phyloP scores from a whole-genome alignment of 2,888 invertebrate species.

The Toxonevra muliebris region DNA sequence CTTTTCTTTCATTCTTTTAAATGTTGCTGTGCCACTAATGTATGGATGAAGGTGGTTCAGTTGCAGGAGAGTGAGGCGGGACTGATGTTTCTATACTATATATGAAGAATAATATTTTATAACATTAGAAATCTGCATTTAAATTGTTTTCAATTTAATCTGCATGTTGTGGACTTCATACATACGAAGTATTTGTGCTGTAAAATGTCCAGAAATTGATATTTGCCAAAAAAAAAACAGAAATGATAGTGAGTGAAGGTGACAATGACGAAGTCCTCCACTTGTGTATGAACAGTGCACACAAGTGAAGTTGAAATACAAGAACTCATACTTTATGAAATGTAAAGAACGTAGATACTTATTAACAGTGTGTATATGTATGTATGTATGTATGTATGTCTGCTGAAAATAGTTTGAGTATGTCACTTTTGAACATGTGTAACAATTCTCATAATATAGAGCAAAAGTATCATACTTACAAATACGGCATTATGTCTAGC shows the following conservation, averaged over 20 bases:
- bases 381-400: neutral
- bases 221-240: too few species aligned
- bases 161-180: slow-evolving; percentile 48
- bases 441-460: slow-evolving; percentile 35
- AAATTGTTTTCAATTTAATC: slow-evolving; percentile 58
- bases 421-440: slow-evolving; percentile 39
- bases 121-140: slow-evolving; percentile 53
- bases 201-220: too few species aligned
- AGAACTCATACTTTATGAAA: slow-evolving; percentile 27
- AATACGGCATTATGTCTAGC: neutral
- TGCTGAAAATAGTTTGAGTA: neutral
- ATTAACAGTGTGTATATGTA: too few species aligned
- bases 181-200: neutral
- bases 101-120: slow-evolving; percentile 46
- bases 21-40: slow-evolving; percentile 17
- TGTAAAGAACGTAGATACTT: slow-evolving; percentile 29
- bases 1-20: neutral
- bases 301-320: neutral
- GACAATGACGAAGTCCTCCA: slow-evolving; percentile 10
- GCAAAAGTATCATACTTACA: neutral
- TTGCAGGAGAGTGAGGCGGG: too few species aligned
- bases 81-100: too few species aligned
- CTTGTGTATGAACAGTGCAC: neutral
- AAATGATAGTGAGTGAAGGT: too few species aligned
- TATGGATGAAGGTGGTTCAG: slow-evolving; percentile 13